Evolutionary conservation across 2,113 vertebrate species (phyloP), one percentile per base, ranked within the genome.

Genomic region (Colaptes auratus): DNA sequence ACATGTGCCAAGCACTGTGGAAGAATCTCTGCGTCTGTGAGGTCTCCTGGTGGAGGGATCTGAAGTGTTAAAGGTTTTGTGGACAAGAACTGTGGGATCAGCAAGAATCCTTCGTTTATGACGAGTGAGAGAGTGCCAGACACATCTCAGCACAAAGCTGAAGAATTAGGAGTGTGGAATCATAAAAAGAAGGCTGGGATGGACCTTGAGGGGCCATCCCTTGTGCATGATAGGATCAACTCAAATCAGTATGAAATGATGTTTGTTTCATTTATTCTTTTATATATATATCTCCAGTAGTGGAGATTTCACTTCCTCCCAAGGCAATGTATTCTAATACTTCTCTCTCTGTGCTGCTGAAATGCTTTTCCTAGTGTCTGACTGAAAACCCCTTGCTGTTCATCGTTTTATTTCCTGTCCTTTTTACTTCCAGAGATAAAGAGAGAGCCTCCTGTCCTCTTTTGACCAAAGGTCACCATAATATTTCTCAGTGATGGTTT

Each of bases 81-180:
- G 50, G 44, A 71, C 28, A 74, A 48, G 20, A 86, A 69, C 61
- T 44, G 7, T 65, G 63, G 19, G 73, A 95, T 92, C 76, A 93
- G 20, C 20, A 88, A 61, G 75, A 94, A 92, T 88, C 44, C 55
- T 79, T 76, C 87, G 50, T 93, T 93, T 92, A 87, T 84, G 58
- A 30, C 39, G 92, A 91, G 10, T 58, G 55, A 87, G 82, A 67
- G 59, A 65, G 50, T 63, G 77, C 80, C 83, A 93, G 77, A 84
- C 9, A 65, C 24, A 90, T 88, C 50, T 84, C 77, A 94, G 71
- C 59, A 61, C 25, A 65, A 65, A 75, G 17, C 0, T 85, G 74
- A 92, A 82, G 30, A 82, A n/a, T 50, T 84, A 79, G 31, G 75
- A 89, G 65, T 0, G 0, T 15, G 58, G 33, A 92, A 55, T 53